Base-by-base conservation (phyloP, 2,113 vertebrate species). In the Strix aluco region DNA sequence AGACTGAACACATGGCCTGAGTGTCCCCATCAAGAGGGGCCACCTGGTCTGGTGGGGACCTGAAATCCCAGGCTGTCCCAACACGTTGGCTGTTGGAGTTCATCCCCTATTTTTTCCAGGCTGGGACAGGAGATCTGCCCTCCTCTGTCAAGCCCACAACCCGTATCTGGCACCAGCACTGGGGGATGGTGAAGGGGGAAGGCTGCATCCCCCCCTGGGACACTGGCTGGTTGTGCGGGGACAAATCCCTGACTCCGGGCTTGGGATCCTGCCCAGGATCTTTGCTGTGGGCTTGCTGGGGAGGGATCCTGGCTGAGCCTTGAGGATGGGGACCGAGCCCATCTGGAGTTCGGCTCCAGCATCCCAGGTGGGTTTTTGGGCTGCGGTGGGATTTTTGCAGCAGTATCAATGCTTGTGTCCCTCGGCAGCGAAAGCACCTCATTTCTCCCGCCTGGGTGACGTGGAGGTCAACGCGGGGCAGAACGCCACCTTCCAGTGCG, bases 381-480 rank as follows among this genome's bases (percentile, higher is more conserved):
- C 66, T 13, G 16, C 0, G 15, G 27, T 5, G 23, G 42, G 61
- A 14, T 71, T 46, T 57, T 57, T 32, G 30, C 30, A 57, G 55
- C 29, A 9, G 9, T n/a, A 14, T 44, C 11, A 26, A 58, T 2
- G 5, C 13, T 52, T 30, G n/a, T 57, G 32, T 86, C 79, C 65
- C 77, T 59, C 0, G 94, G 90, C 96, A 99, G 99, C 99, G 13
- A 99, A 99, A 98, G 99, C 99, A 0, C 99, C 99, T 2, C 99
- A 99, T 93, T 99, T 99, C 97, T 99, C 99, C 78, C 98, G 99
- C 84, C 98, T 99, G 79, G 99, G 99, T 1, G 99, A 99, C 0
- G 99, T 99, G 97, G 99, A 99, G 97, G 99, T 99, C 94, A 99
- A 99, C 2, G 99, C 99, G 0, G 99, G 99, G 73, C 99, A 99